Conservation (phyloP, 2,113 vertebrate species). For the Podilymbus podiceps region DNA sequence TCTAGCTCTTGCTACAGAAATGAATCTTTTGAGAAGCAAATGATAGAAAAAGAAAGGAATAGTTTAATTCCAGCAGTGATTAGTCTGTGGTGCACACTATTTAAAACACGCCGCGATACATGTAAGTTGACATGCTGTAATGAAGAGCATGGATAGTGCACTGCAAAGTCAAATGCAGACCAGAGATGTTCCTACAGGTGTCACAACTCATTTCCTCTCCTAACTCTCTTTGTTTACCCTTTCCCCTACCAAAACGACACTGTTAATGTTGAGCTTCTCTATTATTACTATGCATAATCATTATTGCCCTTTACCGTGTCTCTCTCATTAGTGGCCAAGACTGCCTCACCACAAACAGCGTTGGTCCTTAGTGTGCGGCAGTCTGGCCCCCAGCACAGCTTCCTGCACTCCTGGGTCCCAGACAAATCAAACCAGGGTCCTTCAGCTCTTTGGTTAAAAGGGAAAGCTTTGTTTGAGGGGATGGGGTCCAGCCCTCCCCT, state of each 20-base stretch:
- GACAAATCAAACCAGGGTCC: background rate
- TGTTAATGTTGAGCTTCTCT: background rate
- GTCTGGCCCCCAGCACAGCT: background rate
- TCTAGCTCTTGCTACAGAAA: background rate
- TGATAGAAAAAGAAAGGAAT: background rate
- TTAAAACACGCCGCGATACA: background rate
- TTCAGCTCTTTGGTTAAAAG: background rate
- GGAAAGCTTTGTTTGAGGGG: background rate
- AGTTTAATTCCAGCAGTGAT: background rate
- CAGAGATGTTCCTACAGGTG: background rate
- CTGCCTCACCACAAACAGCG: background rate
- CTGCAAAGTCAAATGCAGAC: background rate
- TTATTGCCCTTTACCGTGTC: background rate
- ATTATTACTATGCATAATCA: too few relatives aligned
- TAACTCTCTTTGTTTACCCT: background rate
- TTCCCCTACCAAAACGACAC: background rate
- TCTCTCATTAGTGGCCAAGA: background rate
- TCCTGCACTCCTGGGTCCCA: fast-evolving
- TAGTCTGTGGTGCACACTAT: background rate
- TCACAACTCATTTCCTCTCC: background rate
- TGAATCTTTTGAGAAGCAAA: background rate
- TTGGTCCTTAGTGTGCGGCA: fast-evolving
- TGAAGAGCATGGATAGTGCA: background rate
- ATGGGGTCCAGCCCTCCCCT: background rate
- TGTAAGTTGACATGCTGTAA: background rate